Conservation (phyloP, 2,113 vertebrate species). For the Isichthys henryi region DNA sequence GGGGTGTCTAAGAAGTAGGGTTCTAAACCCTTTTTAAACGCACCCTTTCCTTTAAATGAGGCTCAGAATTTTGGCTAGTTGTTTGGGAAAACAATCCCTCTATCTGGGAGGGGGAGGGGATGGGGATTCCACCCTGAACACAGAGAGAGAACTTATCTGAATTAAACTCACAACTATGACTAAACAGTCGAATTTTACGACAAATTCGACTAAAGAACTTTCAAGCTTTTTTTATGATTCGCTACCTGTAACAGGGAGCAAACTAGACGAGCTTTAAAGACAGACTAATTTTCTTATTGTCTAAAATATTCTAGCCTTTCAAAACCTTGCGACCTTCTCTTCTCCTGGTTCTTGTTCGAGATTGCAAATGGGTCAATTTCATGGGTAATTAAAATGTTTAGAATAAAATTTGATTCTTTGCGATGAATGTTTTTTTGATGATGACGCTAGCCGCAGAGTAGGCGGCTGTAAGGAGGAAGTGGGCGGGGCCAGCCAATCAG, state of each 20-base stretch:
- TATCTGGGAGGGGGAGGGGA: background rate
- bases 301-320: constrained; percentile 28
- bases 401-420: constrained; percentile 13
- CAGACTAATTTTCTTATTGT: background rate
- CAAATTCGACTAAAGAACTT: constrained; percentile 53
- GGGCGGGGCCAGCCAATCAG: background rate
- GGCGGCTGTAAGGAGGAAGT: background rate
- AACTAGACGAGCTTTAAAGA: background rate
- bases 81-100: background rate
- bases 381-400: constrained; percentile 13
- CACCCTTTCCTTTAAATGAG: constrained; percentile 33
- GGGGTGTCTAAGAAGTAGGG: constrained; percentile 56
- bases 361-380: constrained; percentile 30
- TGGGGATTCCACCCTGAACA: background rate
- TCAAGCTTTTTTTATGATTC: constrained; percentile 37
- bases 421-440: constrained; percentile 7
- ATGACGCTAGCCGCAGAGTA: background rate
- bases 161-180: constrained; percentile 54
- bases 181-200: constrained; percentile 51
- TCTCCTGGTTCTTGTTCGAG: constrained; percentile 24
- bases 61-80: background rate
- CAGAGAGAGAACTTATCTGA: constrained; percentile 35
- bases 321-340: constrained; percentile 18
- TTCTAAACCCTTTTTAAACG: constrained; percentile 31
- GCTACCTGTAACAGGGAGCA: background rate